Evolutionary conservation across 2,888 invertebrate genomes (phyloP).

Genomic region (Protonemura montana): DNA sequence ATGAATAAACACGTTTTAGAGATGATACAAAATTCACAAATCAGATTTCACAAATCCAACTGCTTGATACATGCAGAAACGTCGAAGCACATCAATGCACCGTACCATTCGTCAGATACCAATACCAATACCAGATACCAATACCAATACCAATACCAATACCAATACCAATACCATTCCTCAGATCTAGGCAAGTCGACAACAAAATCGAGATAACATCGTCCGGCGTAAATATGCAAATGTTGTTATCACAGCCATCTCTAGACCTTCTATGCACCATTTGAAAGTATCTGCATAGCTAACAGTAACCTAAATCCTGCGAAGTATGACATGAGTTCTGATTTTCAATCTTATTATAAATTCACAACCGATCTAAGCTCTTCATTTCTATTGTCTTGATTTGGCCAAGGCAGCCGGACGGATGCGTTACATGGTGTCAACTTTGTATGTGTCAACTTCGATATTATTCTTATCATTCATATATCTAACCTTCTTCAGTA

Average conservation of each 20-base stretch:
- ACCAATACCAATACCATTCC: too few relatives aligned
- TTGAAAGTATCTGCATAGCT: background rate
- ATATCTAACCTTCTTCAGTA: background rate
- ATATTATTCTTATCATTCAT: slow-evolving; percentile 3
- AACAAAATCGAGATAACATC: background rate
- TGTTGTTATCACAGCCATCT: background rate
- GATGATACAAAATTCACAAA: too few relatives aligned
- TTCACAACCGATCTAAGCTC: background rate
- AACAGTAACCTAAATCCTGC: background rate
- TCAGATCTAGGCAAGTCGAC: background rate
- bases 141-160: too few relatives aligned
- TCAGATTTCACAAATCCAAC: too few relatives aligned
- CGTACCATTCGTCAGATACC: too few relatives aligned
- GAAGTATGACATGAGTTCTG: background rate
- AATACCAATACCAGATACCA: too few relatives aligned
- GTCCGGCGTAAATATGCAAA: background rate
- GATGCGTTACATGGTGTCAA: background rate
- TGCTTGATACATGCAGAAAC: too few relatives aligned
- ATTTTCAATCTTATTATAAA: background rate
- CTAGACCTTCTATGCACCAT: background rate
- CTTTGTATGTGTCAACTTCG: background rate
- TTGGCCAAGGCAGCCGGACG: background rate
- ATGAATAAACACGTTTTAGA: too few relatives aligned
- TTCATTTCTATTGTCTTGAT: background rate
- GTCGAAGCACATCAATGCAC: too few relatives aligned